Evolutionary conservation across 2,113 vertebrate species (phyloP).

Genomic region (Pelecanoides urinatrix): DNA sequence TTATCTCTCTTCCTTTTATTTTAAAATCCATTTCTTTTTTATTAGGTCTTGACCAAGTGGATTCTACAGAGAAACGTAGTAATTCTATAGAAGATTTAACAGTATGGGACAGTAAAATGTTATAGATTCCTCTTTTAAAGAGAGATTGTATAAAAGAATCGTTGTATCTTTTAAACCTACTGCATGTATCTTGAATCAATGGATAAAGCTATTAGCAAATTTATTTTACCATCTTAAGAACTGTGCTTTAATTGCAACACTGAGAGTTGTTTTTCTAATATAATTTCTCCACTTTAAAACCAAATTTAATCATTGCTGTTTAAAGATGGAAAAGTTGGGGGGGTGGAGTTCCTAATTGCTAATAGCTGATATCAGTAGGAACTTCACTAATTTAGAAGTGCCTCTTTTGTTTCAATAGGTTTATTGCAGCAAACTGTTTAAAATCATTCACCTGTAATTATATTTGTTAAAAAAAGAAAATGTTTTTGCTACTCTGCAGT

Average conservation of each 20-base stretch:
- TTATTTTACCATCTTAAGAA: slow-evolving; percentile 60
- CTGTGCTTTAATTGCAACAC: slow-evolving; percentile 51
- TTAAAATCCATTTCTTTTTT: not conserved
- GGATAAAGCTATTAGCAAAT: slow-evolving; percentile 56
- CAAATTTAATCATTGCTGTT: slow-evolving; percentile 61
- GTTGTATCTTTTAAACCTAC: not conserved
- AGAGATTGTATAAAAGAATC: not conserved
- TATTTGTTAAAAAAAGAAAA: slow-evolving; percentile 39
- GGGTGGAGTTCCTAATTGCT: slow-evolving; percentile 60
- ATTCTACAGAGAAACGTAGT: not conserved
- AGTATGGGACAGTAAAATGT: not conserved
- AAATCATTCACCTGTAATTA: slow-evolving; percentile 64
- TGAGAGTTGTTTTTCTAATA: slow-evolving; percentile 61
- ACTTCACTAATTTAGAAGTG: slow-evolving; percentile 66
- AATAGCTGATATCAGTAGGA: slow-evolving; percentile 60
- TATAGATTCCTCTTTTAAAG: not conserved
- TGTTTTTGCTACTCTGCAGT: slow-evolving; percentile 34
- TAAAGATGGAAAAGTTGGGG: slow-evolving; percentile 47
- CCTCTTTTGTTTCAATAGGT: slow-evolving; percentile 67
- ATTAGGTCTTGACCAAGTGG: not conserved
- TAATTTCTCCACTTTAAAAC: slow-evolving; percentile 64
- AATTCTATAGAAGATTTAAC: not conserved
- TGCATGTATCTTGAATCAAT: not conserved
- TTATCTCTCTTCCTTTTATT: not conserved
- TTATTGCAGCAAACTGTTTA: slow-evolving; percentile 55